A percentile compares a stretch with the other conserved stretches of the same genome.
Conservation (phyloP, 2,113 vertebrate species). For the Pantherophis guttatus region DNA sequence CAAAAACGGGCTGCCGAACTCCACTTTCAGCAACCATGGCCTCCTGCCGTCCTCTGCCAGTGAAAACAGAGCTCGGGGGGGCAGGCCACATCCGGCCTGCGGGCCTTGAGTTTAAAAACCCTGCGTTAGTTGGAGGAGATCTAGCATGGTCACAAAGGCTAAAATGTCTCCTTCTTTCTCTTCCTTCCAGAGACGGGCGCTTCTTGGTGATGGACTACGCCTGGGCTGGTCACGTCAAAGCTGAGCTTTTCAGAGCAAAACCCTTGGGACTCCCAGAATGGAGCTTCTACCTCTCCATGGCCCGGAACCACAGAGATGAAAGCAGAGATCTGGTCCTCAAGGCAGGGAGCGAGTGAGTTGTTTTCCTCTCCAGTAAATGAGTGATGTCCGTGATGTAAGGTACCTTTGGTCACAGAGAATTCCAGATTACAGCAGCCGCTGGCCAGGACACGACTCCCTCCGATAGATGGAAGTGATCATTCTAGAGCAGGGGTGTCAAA, state of each 20-base stretch:
- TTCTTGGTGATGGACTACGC: conserved; percentile 72
- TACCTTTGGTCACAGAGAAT: not conserved
- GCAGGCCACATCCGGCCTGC: too few species aligned
- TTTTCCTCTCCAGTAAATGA: not conserved
- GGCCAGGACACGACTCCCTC: not conserved
- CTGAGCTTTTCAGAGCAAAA: conserved; percentile 56
- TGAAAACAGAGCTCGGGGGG: too few species aligned
- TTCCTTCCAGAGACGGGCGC: conserved; percentile 54
- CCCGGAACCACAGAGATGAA: conserved; percentile 53
- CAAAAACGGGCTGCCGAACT: too few species aligned
- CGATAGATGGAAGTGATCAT: not conserved
- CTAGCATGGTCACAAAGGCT: too few species aligned
- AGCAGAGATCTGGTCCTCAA: conserved; percentile 63
- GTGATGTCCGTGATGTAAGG: not conserved
- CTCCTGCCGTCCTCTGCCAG: too few species aligned
- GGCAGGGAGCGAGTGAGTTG: conserved; percentile 59
- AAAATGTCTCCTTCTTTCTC: too few species aligned
- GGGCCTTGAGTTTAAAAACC: too few species aligned
- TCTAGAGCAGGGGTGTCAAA: not conserved
- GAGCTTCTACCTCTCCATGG: conserved; percentile 68
- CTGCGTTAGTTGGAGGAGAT: not conserved
- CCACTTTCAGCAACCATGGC: too few species aligned
- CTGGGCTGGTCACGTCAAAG: conserved; percentile 56
- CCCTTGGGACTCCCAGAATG: conserved; percentile 62
- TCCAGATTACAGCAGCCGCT: not conserved